Conservation (phyloP, 2,113 vertebrate species). For the Neomonachus schauinslandi region DNA sequence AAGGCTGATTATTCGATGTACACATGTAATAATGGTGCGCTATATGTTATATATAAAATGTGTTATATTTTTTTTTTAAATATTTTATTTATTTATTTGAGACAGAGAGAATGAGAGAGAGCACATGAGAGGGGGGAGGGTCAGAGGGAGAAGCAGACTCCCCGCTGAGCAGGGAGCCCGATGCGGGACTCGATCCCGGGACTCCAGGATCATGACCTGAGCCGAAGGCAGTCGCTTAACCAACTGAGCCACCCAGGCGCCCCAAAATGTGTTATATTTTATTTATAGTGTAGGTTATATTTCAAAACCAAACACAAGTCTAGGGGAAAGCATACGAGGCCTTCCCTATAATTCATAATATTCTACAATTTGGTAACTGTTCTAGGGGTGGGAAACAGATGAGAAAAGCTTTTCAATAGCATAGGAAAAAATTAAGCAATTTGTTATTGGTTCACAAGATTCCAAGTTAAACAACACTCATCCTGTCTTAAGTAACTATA, state of each 20-base stretch:
- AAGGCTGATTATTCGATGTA: background rate
- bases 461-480: background rate
- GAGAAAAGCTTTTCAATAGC: background rate
- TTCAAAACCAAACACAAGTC: background rate
- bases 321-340: background rate
- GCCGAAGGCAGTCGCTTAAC: no score
- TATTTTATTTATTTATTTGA: background rate
- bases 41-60: background rate
- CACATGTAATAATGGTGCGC: background rate
- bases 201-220: no score
- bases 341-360: background rate
- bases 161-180: no score
- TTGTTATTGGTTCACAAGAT: background rate
- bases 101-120: no score
- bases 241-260: no score
- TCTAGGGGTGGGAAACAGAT: background rate
- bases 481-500: background rate
- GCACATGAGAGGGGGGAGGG: no score
- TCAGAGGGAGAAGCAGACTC: no score
- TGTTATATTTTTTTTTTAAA: background rate
- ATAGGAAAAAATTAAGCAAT: background rate
- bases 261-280: background rate
- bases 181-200: no score
- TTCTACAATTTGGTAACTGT: background rate
- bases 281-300: background rate